phyloP scores from a whole-genome alignment of 2,888 invertebrate genomes.

The Operophtera brumata region DNA sequence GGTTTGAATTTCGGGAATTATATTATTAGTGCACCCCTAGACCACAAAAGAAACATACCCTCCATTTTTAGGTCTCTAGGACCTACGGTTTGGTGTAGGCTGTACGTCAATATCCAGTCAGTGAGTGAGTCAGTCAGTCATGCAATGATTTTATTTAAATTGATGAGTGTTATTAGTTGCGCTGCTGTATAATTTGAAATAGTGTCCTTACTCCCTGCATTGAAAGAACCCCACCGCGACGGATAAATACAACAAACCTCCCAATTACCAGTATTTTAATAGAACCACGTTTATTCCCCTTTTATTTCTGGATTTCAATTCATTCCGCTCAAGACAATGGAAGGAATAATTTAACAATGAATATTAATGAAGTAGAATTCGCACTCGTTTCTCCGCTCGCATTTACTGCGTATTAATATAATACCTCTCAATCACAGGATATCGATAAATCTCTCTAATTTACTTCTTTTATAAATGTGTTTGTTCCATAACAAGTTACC shows the following conservation, averaged over 20 bases:
- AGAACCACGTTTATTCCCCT: constrained; percentile 55
- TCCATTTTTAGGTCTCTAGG: too few relatives aligned
- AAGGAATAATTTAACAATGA: constrained; percentile 72
- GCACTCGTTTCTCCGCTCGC: constrained; percentile 59
- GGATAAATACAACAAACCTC: constrained; percentile 42
- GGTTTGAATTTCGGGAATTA: too few relatives aligned
- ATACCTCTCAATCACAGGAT: constrained; percentile 47
- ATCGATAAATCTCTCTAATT: constrained; percentile 53
- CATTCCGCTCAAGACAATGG: constrained; percentile 64
- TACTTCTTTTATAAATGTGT: constrained; percentile 30
- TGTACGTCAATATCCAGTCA: too few relatives aligned
- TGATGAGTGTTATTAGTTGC: neutral
- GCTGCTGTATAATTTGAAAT: neutral
- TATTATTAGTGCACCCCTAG: too few relatives aligned
- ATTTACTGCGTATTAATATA: constrained; percentile 67
- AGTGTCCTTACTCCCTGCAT: neutral
- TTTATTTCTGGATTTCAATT: constrained; percentile 55
- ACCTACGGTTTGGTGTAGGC: too few relatives aligned
- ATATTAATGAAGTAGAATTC: constrained; percentile 71
- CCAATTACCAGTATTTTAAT: constrained; percentile 49
- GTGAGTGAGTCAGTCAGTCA: too few relatives aligned
- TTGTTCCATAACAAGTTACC: constrained; percentile 12
- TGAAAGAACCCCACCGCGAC: constrained; percentile 21
- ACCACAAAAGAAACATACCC: too few relatives aligned
- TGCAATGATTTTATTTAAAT: too few relatives aligned